These are phyloP conservation scores for Mus pahari DNA, from an alignment of 2,113 vertebrate species.

Conservation along the genomic window DNA sequence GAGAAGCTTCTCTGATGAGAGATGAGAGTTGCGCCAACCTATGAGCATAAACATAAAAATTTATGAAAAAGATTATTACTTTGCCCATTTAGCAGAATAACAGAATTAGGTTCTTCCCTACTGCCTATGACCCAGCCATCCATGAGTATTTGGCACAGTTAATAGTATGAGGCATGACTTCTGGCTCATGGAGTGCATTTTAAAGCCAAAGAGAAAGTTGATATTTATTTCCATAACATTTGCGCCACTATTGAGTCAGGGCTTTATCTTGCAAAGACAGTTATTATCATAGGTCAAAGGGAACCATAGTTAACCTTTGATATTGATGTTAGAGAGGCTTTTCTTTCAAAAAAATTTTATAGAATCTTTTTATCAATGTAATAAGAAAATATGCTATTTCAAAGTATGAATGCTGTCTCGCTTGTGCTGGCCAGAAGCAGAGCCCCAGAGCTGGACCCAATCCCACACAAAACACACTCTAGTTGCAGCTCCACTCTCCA, in stretches of 20 bases:
- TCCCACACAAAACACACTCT: too few relatives aligned
- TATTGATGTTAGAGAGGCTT: slow-evolving; percentile 18
- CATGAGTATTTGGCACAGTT: not conserved
- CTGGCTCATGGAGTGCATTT: not conserved
- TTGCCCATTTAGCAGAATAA: not conserved
- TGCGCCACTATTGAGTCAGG: not conserved
- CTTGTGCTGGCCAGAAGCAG: too few relatives aligned
- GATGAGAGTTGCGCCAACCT: not conserved
- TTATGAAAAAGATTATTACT: not conserved
- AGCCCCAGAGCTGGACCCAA: too few relatives aligned
- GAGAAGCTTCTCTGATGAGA: not conserved
- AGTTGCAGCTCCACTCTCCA: too few relatives aligned
- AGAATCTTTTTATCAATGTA: slow-evolving; percentile 4
- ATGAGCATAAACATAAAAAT: not conserved
- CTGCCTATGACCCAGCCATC: too few relatives aligned
- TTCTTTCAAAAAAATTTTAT: not conserved
- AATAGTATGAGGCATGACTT: not conserved
- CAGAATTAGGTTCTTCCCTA: too few relatives aligned
- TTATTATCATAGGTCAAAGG: not conserved
- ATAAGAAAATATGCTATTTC: slow-evolving; percentile 37
- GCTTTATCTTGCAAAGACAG: not conserved
- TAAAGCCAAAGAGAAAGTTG: not conserved
- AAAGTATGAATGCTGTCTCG: not conserved
- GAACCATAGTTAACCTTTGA: not conserved
- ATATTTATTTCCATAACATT: not conserved